Conservation (phyloP, 1,140 invertebrate genomes). For the Propsilocerus akamusi region DNA sequence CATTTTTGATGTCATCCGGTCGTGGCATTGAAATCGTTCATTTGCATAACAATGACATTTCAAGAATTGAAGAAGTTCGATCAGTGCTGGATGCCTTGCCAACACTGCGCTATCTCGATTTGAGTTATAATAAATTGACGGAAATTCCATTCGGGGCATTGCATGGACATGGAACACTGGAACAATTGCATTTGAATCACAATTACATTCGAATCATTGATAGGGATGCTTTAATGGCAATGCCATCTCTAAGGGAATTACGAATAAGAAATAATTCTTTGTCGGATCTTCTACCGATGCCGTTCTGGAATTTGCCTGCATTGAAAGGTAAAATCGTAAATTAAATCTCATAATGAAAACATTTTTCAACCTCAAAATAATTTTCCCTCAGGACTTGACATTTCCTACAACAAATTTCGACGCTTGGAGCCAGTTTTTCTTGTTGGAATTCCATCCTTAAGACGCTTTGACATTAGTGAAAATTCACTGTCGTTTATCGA, state of each 20-base stretch:
- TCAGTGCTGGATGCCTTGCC: constrained; percentile 57
- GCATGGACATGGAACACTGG: constrained; percentile 54
- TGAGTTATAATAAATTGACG: constrained; percentile 48
- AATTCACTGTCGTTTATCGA: constrained; percentile 54
- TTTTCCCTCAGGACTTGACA: constrained; percentile 35
- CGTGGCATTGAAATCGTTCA: constrained; percentile 56
- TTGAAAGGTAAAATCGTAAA: constrained; percentile 33
- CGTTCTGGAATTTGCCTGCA: constrained; percentile 63
- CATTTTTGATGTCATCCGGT: constrained; percentile 49
- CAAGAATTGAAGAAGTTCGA: constrained; percentile 45
- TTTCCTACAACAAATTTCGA: constrained; percentile 56
- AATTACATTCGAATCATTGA: constrained; percentile 55
- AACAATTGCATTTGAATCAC: constrained; percentile 60
- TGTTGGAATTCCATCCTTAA: constrained; percentile 50
- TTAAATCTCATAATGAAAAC: constrained; percentile 9
- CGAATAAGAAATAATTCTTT: constrained; percentile 61
- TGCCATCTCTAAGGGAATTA: constrained; percentile 64
- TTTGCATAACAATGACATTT: constrained; percentile 54
- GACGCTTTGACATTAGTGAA: constrained; percentile 57
- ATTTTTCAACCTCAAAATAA: constrained; percentile 9
- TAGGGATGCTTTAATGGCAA: constrained; percentile 52
- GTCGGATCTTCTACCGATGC: constrained; percentile 36
- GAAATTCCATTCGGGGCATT: constrained; percentile 55
- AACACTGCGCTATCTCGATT: constrained; percentile 50
- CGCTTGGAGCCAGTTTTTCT: constrained; percentile 48